These are phyloP conservation scores for Apotomis betuletana DNA, from an alignment of 2,888 invertebrate genomes.

Conservation along the genomic window DNA sequence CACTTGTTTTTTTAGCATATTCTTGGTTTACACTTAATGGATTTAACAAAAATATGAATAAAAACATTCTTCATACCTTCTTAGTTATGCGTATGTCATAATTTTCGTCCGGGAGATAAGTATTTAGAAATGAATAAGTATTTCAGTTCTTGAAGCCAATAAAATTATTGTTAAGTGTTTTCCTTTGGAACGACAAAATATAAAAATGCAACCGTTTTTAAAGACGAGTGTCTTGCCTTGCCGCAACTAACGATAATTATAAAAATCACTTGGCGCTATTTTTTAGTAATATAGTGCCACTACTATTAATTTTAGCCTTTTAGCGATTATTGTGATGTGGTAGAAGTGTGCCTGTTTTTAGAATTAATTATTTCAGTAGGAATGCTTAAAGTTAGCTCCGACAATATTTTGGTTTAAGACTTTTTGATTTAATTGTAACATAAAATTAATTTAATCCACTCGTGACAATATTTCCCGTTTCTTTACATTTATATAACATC, in stretches of 20 bases:
- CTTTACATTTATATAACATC: no score
- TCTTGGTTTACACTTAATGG: no score
- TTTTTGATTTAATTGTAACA: not conserved
- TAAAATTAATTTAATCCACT: not conserved
- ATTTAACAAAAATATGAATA: no score
- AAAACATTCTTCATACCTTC: no score
- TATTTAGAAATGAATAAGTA: no score
- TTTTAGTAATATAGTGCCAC: not conserved
- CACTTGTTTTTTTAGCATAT: no score
- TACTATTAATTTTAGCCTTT: slow-evolving; percentile 62
- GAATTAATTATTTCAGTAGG: slow-evolving; percentile 38
- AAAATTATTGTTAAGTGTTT: not conserved
- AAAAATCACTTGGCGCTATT: not conserved
- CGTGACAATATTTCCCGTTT: no score
- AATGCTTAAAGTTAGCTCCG: slow-evolving; percentile 1
- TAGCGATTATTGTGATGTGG: slow-evolving; percentile 65
- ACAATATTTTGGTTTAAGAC: not conserved
- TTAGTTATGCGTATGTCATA: no score
- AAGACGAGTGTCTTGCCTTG: not conserved
- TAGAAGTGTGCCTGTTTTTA: slow-evolving; percentile 73
- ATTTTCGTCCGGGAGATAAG: no score
- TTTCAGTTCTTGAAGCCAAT: no score
- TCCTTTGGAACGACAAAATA: not conserved
- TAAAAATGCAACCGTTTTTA: not conserved
- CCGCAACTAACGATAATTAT: not conserved